Evolutionary conservation across 2,888 invertebrate genomes (phyloP).

Genomic region (Cremastinae sp.): DNA sequence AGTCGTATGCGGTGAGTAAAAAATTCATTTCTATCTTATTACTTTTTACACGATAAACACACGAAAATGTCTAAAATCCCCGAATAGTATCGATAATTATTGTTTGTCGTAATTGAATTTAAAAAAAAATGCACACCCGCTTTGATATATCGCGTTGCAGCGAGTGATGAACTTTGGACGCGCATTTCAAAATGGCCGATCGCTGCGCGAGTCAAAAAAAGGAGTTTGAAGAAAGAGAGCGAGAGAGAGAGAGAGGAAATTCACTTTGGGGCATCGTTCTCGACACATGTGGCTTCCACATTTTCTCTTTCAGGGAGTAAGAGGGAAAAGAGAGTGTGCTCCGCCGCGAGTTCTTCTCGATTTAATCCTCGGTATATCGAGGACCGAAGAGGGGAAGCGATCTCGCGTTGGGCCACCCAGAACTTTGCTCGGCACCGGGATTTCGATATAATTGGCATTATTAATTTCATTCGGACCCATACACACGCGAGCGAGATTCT

Average conservation of each 20-base stretch:
- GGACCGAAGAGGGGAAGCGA: slow-evolving; percentile 32
- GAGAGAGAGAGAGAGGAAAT: slow-evolving; percentile 50
- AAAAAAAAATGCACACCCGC: slow-evolving; percentile 5
- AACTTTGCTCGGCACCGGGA: slow-evolving; percentile 43
- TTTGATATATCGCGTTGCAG: slow-evolving; percentile 24
- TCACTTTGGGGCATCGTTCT: slow-evolving; percentile 54
- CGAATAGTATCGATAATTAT: slow-evolving; percentile 52
- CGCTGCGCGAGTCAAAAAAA: slow-evolving; percentile 19
- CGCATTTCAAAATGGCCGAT: slow-evolving; percentile 54
- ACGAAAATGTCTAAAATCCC: slow-evolving; percentile 35
- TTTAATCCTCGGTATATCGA: slow-evolving; percentile 63
- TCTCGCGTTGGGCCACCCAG: slow-evolving; percentile 57
- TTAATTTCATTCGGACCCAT: slow-evolving; percentile 45
- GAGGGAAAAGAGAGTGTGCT: slow-evolving; percentile 33
- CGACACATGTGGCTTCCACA: slow-evolving; percentile 68
- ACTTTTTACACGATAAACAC: slow-evolving; percentile 30
- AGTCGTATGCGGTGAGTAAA: slow-evolving; percentile 95
- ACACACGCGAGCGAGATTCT: not conserved
- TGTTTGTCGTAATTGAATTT: slow-evolving; percentile 16
- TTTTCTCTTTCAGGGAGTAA: slow-evolving; percentile 50
- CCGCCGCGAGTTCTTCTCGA: slow-evolving; percentile 54
- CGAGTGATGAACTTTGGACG: slow-evolving; percentile 55
- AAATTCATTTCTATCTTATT: slow-evolving; percentile 54
- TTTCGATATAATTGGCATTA: slow-evolving; percentile 60
- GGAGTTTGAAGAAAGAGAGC: slow-evolving; percentile 17